Evolutionary conservation across 1,140 invertebrate species (phyloP).

Genomic region (Nixonia krombeini): DNA sequence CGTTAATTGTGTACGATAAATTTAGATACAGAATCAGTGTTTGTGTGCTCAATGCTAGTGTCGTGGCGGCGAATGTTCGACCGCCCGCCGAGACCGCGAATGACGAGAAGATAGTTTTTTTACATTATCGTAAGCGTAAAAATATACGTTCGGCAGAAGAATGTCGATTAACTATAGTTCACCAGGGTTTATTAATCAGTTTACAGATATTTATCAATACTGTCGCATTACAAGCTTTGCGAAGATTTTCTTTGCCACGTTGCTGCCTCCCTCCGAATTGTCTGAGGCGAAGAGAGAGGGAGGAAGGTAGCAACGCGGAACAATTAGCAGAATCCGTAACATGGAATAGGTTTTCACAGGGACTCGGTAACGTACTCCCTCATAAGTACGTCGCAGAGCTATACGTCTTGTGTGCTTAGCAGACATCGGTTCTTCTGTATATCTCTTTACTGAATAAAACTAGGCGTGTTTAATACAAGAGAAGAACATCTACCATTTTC

Average conservation of each 20-base stretch:
- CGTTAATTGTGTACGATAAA: conserved; percentile 7
- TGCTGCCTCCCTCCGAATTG: not conserved
- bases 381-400: conserved; percentile 50
- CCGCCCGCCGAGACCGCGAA: conserved; percentile 15
- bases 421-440: conserved; percentile 67
- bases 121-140: conserved; percentile 4
- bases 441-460: conserved; percentile 70
- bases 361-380: no score
- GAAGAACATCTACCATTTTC: conserved; percentile 41
- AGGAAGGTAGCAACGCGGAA: no score
- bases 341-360: not conserved
- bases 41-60: conserved; percentile 62
- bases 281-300: conserved; percentile 3
- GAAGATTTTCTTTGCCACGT: not conserved
- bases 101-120: conserved; percentile 7
- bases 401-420: conserved; percentile 59
- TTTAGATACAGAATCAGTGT: conserved; percentile 39
- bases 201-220: conserved; percentile 3
- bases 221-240: not conserved
- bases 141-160: not conserved
- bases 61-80: conserved; percentile 38
- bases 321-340: not conserved
- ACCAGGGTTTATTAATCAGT: not conserved
- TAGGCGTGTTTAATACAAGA: conserved; percentile 70
- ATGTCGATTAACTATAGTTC: not conserved